phyloP scores from a whole-genome alignment of 2,113 vertebrate species.

The Loxodonta africana region DNA sequence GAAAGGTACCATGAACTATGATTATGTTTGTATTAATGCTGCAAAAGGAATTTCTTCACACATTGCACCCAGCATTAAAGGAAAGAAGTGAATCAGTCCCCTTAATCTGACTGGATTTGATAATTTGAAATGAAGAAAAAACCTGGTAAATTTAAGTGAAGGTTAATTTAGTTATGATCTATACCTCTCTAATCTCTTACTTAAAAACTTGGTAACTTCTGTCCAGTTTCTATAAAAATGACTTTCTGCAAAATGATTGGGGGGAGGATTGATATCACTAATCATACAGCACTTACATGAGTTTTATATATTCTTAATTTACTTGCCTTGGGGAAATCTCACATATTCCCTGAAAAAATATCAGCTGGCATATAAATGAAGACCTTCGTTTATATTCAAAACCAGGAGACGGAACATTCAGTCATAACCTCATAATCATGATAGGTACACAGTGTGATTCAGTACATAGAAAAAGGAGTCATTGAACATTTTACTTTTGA shows the following conservation, averaged over 20 bases:
- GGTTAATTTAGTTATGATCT: neutral
- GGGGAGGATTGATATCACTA: slow-evolving; percentile 34
- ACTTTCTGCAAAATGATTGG: neutral
- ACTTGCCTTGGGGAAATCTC: slow-evolving; percentile 36
- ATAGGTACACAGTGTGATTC: slow-evolving; percentile 70
- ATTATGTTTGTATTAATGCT: neutral
- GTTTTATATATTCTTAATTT: slow-evolving; percentile 56
- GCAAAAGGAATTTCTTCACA: neutral
- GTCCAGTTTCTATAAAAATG: slow-evolving; percentile 36
- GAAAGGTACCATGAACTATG: neutral
- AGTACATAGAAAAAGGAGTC: slow-evolving; percentile 67
- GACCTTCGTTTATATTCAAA: slow-evolving; percentile 62
- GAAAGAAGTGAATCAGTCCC: neutral
- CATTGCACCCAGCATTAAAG: neutral
- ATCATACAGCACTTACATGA: neutral
- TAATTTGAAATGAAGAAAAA: neutral
- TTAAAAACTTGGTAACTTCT: slow-evolving; percentile 14
- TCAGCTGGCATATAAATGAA: slow-evolving; percentile 59
- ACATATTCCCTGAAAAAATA: slow-evolving; percentile 59
- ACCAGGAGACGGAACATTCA: slow-evolving; percentile 62
- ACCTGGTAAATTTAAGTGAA: neutral
- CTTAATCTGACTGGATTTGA: neutral
- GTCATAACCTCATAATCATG: slow-evolving; percentile 62
- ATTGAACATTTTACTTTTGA: slow-evolving; percentile 74
- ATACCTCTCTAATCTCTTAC: neutral